Conservation (phyloP, 1,140 invertebrate species). For the Heterodera schachtii region DNA sequence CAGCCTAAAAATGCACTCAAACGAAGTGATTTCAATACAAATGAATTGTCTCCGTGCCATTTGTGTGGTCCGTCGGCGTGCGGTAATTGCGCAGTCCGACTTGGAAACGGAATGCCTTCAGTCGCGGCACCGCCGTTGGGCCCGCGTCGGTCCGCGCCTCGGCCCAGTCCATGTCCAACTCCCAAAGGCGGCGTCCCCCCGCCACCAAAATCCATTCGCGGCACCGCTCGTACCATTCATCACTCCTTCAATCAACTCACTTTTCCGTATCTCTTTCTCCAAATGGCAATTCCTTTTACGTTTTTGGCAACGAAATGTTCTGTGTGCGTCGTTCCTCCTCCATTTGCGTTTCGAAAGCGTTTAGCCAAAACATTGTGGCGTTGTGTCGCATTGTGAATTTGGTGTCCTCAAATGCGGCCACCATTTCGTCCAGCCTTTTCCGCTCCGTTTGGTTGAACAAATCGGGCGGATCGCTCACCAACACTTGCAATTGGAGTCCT, state of each 20-base stretch:
- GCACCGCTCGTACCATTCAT: constrained; percentile 58
- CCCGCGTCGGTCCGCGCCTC: neutral
- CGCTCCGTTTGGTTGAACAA: constrained; percentile 46
- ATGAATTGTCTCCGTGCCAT: constrained; percentile 32
- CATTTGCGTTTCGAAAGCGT: constrained; percentile 59
- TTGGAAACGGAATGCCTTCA: constrained; percentile 63
- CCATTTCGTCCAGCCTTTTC: constrained; percentile 45
- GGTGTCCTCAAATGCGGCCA: constrained; percentile 58
- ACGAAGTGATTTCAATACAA: neutral
- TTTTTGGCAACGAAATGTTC: constrained; percentile 49
- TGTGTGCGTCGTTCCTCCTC: constrained; percentile 43
- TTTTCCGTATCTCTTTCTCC: too few species aligned
- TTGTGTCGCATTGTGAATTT: constrained; percentile 62
- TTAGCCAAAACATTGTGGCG: constrained; percentile 64
- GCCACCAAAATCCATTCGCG: constrained; percentile 63
- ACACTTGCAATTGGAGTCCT: constrained; percentile 65
- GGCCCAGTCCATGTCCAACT: constrained; percentile 63
- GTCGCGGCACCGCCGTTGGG: constrained; percentile 25
- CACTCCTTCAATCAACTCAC: constrained; percentile 41
- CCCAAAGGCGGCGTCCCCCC: constrained; percentile 62
- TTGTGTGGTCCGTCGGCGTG: constrained; percentile 63
- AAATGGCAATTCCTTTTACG: constrained; percentile 30
- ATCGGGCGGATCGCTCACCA: constrained; percentile 65
- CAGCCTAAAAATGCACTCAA: constrained; percentile 36
- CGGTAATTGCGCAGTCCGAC: constrained; percentile 61